Percentiles rank a stretch among this genome's conserved stretches.
Conservation (phyloP, 1,140 invertebrate species). For the Pemphigus obesinymphae region DNA sequence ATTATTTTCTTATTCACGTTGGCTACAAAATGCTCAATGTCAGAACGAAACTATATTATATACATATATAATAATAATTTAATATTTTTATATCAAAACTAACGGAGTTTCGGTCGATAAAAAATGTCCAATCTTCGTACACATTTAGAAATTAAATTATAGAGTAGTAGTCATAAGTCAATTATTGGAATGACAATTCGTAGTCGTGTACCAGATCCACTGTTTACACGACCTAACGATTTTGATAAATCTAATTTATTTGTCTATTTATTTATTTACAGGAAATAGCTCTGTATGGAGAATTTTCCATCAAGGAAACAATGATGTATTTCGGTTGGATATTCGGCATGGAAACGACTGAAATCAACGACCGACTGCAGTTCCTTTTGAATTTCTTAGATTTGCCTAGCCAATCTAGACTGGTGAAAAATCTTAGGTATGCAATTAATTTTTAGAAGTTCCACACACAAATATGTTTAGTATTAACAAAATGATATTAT, state of each 20-base stretch:
- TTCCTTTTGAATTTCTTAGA: conserved; percentile 71
- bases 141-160: background rate
- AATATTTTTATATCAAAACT: background rate
- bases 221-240: no score
- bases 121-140: background rate
- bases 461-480: background rate
- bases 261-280: conserved; percentile 51
- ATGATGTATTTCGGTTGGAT: conserved; percentile 88
- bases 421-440: conserved; percentile 71
- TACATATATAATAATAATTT: no score
- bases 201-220: background rate
- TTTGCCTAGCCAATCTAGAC: conserved; percentile 57
- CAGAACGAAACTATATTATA: no score
- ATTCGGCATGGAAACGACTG: conserved; percentile 67
- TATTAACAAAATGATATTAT: background rate
- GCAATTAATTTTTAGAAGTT: background rate
- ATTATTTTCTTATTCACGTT: background rate
- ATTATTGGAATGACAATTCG: background rate
- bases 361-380: conserved; percentile 70
- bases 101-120: background rate
- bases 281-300: conserved; percentile 85
- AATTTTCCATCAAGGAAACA: conserved; percentile 86
- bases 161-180: background rate
- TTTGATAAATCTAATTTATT: no score
- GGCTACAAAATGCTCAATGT: background rate